Base-by-base conservation (phyloP, 2,888 invertebrate species). In the Chymomyza amoena region DNA sequence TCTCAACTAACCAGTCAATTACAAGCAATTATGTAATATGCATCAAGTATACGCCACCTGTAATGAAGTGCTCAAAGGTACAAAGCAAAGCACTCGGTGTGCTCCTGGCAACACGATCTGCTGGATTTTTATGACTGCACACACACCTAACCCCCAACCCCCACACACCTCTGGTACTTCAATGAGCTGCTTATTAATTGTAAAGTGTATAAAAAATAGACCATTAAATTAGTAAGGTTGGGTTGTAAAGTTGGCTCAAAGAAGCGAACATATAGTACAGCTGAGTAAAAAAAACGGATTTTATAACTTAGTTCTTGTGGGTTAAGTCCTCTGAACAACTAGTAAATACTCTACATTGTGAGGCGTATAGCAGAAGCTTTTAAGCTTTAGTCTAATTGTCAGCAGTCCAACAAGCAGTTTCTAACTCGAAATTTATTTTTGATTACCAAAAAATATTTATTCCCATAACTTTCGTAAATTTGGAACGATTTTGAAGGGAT, bases 271-370 rank as follows among this genome's bases (percentile, higher is more conserved):
- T 9, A 36, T 7, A 25, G 25, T 25, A 9, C 36, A 36, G 36
- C 36, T 36, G 36, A 36, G 7, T 4, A 13, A 10, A 45, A 10
- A 45, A 13, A 45, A 13, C 13, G 13, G 39, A 25, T 39, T 52
- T 57, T 18, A 25, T 61, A 28, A 64, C 13, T 59, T 52, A 45
- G 64, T 60, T 68, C 64, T 13, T 20, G 32, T 28, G 50, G 6
- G 39, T 45, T 32, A 32, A 9, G 32, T 32, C 0, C 32, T 6
- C 1, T 32, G 32, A 9, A 1, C 9, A 1, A 9, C 32, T 32
- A 32, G 1, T 6, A 9, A 32, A 32, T 32, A 32, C 32, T 7
- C 32, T 32, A 32, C 32, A 3, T 28, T 28, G 28, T 3, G 6
- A 28, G 28, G 3, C 32, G 6, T 25, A 25, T 4, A 25, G 25